Base-by-base conservation (phyloP, 2,797 vertebrate genomes). In the Leptatherina wallacei region DNA sequence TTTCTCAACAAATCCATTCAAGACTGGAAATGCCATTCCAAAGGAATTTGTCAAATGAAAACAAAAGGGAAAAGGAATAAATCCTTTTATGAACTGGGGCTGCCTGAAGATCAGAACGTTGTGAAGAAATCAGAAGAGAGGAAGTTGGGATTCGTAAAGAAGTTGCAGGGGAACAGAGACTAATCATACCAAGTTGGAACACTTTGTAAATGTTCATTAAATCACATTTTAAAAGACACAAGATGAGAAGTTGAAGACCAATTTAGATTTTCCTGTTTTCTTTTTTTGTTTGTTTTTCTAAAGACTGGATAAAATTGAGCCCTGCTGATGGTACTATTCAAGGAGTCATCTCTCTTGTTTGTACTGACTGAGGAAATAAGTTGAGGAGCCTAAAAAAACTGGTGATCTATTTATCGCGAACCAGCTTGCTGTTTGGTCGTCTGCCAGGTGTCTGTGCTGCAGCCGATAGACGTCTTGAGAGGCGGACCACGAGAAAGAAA, bases 1-100 rank as follows among this genome's bases (percentile, higher is more conserved):
- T 96, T 96, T 96, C 96, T 96, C 96, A 96, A 95, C 94, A 96
- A 95, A 95, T 95, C 95, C 95, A 94, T 96, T 96, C 94, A 95
- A 95, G 92, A 97, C 95, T 96, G 96, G 96, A 93, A 94, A 95
- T 91, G 95, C 93, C 94, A 89, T 94, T 94, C 92, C 90, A 92
- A 92, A 93, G 92, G 90, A 93, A 89, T 91, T 89, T 92, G 90
- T 93, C 93, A 91, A 93, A 91, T 78, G 86, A 91, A 92, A 92
- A 89, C 87, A 91, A 93, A 91, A 89, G 80, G 88, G 88, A 85
- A 90, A 89, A 85, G 73, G 84, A 91, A 86, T 40, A 67, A 82
- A 72, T 90, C 88, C 81, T 88, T 92, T 91, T 89, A 27, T 89
- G 88, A 86, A 86, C 89, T 89, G 87, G 87, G 87, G 92, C 81